Evolutionary conservation across 92 coral and sea anemone species (phyloP).

Genomic region (Metridium senile): DNA sequence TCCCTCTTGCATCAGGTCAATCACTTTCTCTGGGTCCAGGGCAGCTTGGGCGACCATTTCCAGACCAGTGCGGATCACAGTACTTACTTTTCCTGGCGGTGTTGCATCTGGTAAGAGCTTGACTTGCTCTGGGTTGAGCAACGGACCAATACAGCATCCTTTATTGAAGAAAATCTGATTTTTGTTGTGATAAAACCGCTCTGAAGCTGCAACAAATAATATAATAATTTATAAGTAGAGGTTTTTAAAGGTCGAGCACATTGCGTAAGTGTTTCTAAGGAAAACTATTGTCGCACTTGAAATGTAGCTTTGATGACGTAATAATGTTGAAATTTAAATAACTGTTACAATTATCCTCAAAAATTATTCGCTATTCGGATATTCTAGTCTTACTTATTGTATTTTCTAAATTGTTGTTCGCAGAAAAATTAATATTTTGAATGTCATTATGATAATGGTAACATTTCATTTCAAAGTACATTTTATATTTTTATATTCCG

Average conservation of each 20-base stretch:
- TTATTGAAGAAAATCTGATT: conserved; percentile 97
- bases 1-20: conserved; percentile 98
- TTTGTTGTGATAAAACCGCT: conserved; percentile 97
- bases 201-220: conserved; percentile 65
- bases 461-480: too few relatives aligned
- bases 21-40: conserved; percentile 91
- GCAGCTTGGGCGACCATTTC: conserved; percentile 98
- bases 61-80: conserved; percentile 88
- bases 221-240: background rate
- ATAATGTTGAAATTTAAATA: too few relatives aligned
- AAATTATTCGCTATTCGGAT: too few relatives aligned
- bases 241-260: background rate
- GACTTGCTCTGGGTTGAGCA: conserved; percentile 92
- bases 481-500: too few relatives aligned
- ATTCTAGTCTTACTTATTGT: too few relatives aligned
- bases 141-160: conserved; percentile 94
- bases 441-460: too few relatives aligned
- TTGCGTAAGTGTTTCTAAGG: too few relatives aligned
- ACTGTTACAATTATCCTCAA: too few relatives aligned
- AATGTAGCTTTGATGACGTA: too few relatives aligned
- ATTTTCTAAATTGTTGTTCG: too few relatives aligned
- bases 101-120: conserved; percentile 96
- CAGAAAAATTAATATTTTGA: too few relatives aligned
- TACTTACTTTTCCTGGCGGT: conserved; percentile 96
- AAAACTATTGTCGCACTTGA: too few relatives aligned